phyloP scores from a whole-genome alignment of 2,888 invertebrate genomes.

The Gari tellinella region DNA sequence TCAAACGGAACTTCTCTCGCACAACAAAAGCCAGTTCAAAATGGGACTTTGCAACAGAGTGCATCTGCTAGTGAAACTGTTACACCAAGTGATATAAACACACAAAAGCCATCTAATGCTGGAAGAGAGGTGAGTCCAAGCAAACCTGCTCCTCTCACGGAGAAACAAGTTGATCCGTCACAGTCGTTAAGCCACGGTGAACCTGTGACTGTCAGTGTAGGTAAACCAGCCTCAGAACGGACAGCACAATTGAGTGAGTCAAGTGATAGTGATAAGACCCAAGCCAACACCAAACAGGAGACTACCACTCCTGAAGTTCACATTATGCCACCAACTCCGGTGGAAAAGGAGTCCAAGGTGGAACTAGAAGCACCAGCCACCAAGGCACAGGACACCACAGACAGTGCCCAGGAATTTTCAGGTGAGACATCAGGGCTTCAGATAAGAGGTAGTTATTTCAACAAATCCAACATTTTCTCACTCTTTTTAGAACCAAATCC shows the following conservation, averaged over 20 bases:
- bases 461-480: no score
- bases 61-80: not conserved
- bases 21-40: slow-evolving; percentile 3
- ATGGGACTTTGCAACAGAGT: not conserved
- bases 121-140: not conserved
- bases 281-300: slow-evolving; percentile 3
- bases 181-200: slow-evolving; percentile 21
- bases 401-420: no score
- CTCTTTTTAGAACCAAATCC: no score
- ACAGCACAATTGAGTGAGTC: slow-evolving; percentile 22
- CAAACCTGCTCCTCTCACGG: not conserved
- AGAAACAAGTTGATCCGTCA: no score
- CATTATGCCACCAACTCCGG: slow-evolving; percentile 55
- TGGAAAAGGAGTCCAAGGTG: slow-evolving; percentile 49
- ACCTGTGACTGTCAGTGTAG: slow-evolving; percentile 47
- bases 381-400: slow-evolving; percentile 15
- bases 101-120: not conserved
- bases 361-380: slow-evolving; percentile 36
- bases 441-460: no score
- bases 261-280: slow-evolving; percentile 15
- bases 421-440: no score
- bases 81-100: not conserved
- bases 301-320: slow-evolving; percentile 50
- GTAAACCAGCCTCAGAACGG: slow-evolving; percentile 13
- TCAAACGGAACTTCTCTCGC: slow-evolving; percentile 26